Evolutionary conservation across 2,113 vertebrate species (phyloP), one percentile per base, ranked within the genome.

Genomic region (Lycocorax pyrrhopterus): DNA sequence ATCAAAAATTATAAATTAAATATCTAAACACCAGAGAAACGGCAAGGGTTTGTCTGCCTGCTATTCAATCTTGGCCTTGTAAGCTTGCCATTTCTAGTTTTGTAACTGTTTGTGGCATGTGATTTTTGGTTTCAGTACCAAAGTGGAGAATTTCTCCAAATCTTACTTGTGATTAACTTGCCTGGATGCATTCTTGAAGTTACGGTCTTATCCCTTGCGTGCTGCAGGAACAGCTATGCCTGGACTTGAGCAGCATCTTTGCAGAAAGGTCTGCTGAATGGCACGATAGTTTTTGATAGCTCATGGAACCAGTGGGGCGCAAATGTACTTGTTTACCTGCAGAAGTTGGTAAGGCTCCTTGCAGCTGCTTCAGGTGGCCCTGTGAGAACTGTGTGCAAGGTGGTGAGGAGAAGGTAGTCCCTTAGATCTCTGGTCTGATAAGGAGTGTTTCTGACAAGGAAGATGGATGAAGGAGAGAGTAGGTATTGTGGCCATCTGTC

Each of bases 151-250:
- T 22, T 75, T 13, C 1, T 27, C 6, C 8, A 7, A 4, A 47
- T 49, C 39, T 56, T 67, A 17, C 4, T 43, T 43, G 26, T 49
- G 18, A 14, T 73, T 39, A 59, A 33, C 10, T 33, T 90, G 6
- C 6, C n/a, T 71, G 56, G 91, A 78, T 6, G 3, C 1, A 3
- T 79, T 60, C 13, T 60, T 85, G 21, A 63, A n/a, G 12, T 56
- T 71, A 19, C 0, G 4, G 6, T 60, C 4, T 17, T 76, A 15
- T 13, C 5, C 11, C 9, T 41, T 55, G 27, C 1, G 4, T 39
- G 10, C 53, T 67, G 43, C 4, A 9, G 52, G 6, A 47, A 5
- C 9, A 53, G 11, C 21, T 63, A 1, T 35, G 9, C 16, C 43
- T 58, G 29, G 10, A 35, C 23, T 81, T 72, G 5, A 14, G 19